Conservation (phyloP, 2,113 vertebrate species). For the Chaenogobius annularis region DNA sequence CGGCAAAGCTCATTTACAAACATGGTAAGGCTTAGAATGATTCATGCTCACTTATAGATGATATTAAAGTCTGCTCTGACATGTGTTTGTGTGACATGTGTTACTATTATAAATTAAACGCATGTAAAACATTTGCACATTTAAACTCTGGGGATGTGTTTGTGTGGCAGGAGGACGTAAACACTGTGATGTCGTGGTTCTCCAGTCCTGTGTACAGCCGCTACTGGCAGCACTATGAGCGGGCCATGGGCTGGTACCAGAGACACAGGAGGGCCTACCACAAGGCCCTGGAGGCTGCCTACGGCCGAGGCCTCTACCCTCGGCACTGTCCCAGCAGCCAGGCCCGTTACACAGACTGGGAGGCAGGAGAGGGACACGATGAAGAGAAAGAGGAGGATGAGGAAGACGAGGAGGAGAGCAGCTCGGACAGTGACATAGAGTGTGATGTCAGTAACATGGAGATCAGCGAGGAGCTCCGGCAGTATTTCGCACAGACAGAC, state of each 20-base stretch:
- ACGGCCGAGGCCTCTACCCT: slow-evolving; percentile 33
- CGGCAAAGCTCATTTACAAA: not conserved
- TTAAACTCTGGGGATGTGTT: not conserved
- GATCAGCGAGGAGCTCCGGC: slow-evolving; percentile 92
- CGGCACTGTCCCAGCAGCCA: slow-evolving; percentile 16
- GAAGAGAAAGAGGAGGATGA: slow-evolving; percentile 4
- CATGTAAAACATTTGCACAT: not conserved
- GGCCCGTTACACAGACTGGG: slow-evolving; percentile 63
- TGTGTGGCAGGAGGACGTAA: slow-evolving; percentile 30
- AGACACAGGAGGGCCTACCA: slow-evolving; percentile 83
- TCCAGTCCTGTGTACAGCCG: slow-evolving; percentile 76
- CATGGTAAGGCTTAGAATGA: not conserved
- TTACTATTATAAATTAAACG: not conserved
- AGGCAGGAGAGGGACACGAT: slow-evolving; percentile 18
- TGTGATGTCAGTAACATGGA: slow-evolving; percentile 94
- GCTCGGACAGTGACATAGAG: slow-evolving; percentile 79
- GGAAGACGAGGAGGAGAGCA: slow-evolving; percentile 59
- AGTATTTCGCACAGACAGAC: slow-evolving; percentile 92
- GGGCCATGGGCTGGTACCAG: slow-evolving; percentile 88
- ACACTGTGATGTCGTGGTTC: slow-evolving; percentile 73
- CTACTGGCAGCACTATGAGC: slow-evolving; percentile 91
- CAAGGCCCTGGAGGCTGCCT: slow-evolving; percentile 78
- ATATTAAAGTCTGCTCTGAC: not conserved
- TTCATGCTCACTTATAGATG: not conserved
- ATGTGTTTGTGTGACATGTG: not conserved